Evolutionary conservation across 2,888 invertebrate genomes (phyloP).

Genomic region (Dugesia japonica): DNA sequence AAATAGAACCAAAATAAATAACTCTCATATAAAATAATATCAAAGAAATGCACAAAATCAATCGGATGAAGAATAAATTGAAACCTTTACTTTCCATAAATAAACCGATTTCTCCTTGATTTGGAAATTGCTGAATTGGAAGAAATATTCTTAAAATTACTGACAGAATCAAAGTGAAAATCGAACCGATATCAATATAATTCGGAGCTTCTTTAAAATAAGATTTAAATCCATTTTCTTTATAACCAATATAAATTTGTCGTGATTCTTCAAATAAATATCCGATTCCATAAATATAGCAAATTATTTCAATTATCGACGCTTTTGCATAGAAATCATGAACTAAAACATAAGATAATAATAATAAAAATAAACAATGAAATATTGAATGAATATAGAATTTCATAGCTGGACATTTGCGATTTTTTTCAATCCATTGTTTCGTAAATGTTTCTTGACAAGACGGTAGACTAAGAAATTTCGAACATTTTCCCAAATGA

Average conservation of each 20-base stretch:
- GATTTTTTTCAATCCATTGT: constrained; percentile 1
- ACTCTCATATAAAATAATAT: constrained; percentile 26
- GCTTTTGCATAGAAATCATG: not conserved
- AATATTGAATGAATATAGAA: constrained; percentile 13
- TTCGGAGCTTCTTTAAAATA: not conserved
- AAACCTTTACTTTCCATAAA: constrained; percentile 14
- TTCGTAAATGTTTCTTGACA: constrained; percentile 25
- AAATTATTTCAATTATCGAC: not conserved
- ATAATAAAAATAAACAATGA: constrained; percentile 8
- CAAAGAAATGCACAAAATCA: constrained; percentile 23
- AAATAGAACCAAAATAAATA: constrained; percentile 27
- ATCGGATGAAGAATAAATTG: not conserved
- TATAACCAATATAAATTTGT: not conserved
- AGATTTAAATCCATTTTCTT: not conserved
- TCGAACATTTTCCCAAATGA: constrained; percentile 17
- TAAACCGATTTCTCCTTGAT: not conserved
- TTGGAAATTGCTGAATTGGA: not conserved
- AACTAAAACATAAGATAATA: constrained; percentile 24
- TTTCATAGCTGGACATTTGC: not conserved
- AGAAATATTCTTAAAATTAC: not conserved
- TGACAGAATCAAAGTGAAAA: not conserved
- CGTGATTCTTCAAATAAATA: constrained; percentile 20
- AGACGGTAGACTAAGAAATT: constrained; percentile 23
- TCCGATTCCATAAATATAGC: constrained; percentile 21
- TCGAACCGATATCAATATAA: not conserved